Conservation (phyloP, 2,888 invertebrate species). For the Eueremaeus valkanovi region DNA sequence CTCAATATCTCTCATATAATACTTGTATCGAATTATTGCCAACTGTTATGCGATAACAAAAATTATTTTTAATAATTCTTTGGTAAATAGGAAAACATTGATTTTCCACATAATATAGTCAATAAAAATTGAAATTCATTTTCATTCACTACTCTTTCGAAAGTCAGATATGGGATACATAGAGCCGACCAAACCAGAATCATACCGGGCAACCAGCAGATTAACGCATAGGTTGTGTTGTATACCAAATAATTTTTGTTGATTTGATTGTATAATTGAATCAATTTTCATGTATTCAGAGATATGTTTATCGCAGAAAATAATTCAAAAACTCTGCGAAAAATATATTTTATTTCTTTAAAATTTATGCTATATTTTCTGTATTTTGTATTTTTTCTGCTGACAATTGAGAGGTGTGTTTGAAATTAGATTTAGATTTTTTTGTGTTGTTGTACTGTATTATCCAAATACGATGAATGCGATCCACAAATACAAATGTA, state of each 20-base stretch:
- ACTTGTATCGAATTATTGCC: slow-evolving; percentile 17
- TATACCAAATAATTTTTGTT: slow-evolving; percentile 3
- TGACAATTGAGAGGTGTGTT: slow-evolving; percentile 11
- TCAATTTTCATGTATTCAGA: not conserved
- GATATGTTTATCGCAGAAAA: not conserved
- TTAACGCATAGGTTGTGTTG: not conserved
- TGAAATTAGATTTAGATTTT: slow-evolving; percentile 33
- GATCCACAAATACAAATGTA: slow-evolving; percentile 1
- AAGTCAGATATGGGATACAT: not conserved
- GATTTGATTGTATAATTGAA: slow-evolving; percentile 24
- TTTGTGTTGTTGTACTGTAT: too few relatives aligned
- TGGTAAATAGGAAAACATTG: slow-evolving; percentile 30
- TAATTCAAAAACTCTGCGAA: too few relatives aligned
- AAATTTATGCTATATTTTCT: slow-evolving; percentile 2
- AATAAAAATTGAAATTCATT: not conserved
- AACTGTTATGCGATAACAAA: slow-evolving; percentile 30
- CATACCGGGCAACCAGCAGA: too few relatives aligned
- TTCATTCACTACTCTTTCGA: not conserved
- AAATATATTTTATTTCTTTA: not conserved
- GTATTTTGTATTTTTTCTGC: too few relatives aligned
- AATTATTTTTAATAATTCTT: slow-evolving; percentile 15
- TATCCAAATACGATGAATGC: not conserved
- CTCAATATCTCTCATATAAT: slow-evolving; percentile 18
- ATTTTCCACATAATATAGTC: not conserved
- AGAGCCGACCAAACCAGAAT: too few relatives aligned